Conservation (phyloP, 2,113 vertebrate genomes). For the Mus musculus region DNA sequence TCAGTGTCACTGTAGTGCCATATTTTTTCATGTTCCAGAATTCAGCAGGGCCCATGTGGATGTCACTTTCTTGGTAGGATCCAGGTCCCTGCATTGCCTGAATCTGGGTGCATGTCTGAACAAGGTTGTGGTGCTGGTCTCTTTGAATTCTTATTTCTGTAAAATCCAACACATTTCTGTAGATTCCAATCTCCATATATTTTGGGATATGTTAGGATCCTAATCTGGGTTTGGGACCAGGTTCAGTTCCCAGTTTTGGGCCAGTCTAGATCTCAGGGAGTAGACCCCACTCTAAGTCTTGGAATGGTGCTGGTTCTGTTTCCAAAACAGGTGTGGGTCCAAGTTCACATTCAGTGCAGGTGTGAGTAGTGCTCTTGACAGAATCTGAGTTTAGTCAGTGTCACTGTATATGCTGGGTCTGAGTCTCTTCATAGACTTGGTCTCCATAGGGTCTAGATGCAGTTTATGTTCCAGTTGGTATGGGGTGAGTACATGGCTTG, state of each 20-base stretch:
- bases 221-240: not conserved
- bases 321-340: not conserved
- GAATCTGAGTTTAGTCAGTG: not conserved
- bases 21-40: not conserved
- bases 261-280: not conserved
- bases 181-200: not conserved
- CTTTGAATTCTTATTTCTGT: not conserved
- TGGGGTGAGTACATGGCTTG: too few relatives aligned
- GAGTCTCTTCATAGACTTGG: not conserved
- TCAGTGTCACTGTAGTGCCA: not conserved
- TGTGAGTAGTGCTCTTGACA: not conserved
- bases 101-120: not conserved
- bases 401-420: not conserved
- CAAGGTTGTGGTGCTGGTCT: not conserved
- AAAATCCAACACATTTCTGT: not conserved
- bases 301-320: not conserved
- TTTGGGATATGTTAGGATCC: not conserved
- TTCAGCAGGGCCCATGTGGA: not conserved
- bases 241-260: not conserved
- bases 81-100: not conserved
- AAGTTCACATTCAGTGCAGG: not conserved
- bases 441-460: not conserved
- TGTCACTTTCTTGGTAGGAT: not conserved
- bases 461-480: not conserved
- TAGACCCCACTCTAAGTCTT: not conserved